Evolutionary conservation across 2,888 invertebrate species (phyloP), one percentile per base, ranked within the genome.

Genomic region (Agrypnus murinus): DNA sequence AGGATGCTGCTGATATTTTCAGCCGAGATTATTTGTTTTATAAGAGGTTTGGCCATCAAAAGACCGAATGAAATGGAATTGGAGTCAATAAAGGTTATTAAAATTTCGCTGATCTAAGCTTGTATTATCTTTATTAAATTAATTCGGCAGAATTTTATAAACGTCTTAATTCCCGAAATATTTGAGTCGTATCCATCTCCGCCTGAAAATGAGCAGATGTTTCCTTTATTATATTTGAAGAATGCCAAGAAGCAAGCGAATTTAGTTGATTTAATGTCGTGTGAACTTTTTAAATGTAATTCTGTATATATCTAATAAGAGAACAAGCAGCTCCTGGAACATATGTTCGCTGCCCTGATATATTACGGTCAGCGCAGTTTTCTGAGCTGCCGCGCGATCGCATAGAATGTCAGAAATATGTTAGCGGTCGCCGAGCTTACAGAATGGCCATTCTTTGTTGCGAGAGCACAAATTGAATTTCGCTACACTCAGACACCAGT

Each of bases 381-480:
- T 78, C 78, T 79, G 78, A 75, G 75, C 69, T 71, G 72, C 67
- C 69, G 67, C 66, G 75, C 74, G 77, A 76, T 77, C 77, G 73
- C 73, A 71, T 67, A 78, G 75, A 79, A 79, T 77, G 79, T 78
- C 77, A 80, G 79, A 77, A 80, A 80, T 79, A 78, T 78, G 78
- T 79, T 77, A 75, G 75, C 75, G 76, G 76, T 74, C 75, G 73
- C 74, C 71, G 63, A 73, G 73, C 72, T 63, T 71, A 71, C 72
- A 75, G 77, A 78, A 79, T 78, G 75, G 77, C 60, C 53, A 77
- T 76, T 77, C 79, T 78, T 78, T 78, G 78, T 77, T 75, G 68
- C 67, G 74, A 58, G 64, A 62, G 75, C 72, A 77, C 78, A 80
- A 80, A 77, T 80, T 79, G 78, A 80, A 80, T 80, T 80, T 80